Evolutionary conservation across 2,797 vertebrate genomes (phyloP).

Genomic region (Todus mexicanus): DNA sequence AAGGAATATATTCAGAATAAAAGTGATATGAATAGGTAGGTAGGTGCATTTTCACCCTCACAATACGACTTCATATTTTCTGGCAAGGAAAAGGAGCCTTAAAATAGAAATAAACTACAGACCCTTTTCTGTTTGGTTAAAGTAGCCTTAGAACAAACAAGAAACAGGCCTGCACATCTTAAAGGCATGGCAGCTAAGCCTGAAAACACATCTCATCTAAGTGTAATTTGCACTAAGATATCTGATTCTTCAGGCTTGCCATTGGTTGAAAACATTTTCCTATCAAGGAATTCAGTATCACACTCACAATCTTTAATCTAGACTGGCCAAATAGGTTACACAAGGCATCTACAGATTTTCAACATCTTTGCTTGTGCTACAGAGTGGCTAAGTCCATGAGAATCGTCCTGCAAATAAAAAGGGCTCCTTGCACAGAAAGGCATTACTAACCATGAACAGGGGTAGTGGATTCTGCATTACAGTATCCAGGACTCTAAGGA

Average conservation of each 20-base stretch:
- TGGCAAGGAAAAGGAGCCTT: background rate
- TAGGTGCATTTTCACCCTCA: background rate
- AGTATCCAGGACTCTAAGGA: background rate
- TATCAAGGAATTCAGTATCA: background rate
- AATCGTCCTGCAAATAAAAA: background rate
- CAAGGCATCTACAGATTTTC: background rate
- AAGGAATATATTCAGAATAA: background rate
- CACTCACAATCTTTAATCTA: accelerated
- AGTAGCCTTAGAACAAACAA: slow-evolving; percentile 4
- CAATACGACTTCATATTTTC: background rate
- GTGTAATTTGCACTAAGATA: background rate
- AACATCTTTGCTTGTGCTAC: background rate
- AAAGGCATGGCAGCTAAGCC: background rate
- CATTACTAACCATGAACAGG: background rate
- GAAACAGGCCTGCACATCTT: slow-evolving; percentile 19
- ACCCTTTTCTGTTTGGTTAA: background rate
- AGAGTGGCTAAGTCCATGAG: background rate
- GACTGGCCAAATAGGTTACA: background rate
- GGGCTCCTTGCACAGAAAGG: background rate
- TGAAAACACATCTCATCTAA: background rate
- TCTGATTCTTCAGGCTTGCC: background rate
- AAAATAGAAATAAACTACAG: slow-evolving; percentile 22
- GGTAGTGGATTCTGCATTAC: background rate
- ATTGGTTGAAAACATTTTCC: background rate
- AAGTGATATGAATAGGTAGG: background rate